These are phyloP conservation scores for Epinotia demarniana DNA, from an alignment of 2,888 invertebrate species.

Conservation along the genomic window DNA sequence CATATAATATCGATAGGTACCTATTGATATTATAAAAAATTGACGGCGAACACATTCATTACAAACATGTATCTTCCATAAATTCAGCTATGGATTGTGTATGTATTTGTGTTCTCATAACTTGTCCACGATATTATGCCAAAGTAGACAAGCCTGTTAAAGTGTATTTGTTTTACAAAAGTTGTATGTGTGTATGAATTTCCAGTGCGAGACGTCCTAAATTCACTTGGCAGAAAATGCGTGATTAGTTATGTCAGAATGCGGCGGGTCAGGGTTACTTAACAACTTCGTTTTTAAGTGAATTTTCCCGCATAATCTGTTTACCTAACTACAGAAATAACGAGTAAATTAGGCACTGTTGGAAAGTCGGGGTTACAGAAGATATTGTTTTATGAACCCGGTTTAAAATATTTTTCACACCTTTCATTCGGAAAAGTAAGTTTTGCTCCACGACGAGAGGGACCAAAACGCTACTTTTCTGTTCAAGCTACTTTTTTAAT, in stretches of 20 bases:
- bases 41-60: too few species aligned
- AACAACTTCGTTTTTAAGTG: slow-evolving; percentile 18
- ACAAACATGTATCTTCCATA: too few species aligned
- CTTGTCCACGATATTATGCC: slow-evolving; percentile 11
- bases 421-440: too few species aligned
- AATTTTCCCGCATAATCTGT: slow-evolving; percentile 31
- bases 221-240: background rate
- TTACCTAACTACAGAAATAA: slow-evolving; percentile 30
- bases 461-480: too few species aligned
- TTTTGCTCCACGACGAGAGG: too few species aligned
- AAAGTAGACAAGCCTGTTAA: slow-evolving; percentile 1
- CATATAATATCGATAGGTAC: too few species aligned
- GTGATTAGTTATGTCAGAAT: slow-evolving; percentile 29
- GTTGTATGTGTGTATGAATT: slow-evolving; percentile 3
- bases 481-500: too few species aligned
- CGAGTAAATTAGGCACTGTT: slow-evolving; percentile 18
- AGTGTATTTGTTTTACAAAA: background rate
- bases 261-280: slow-evolving; percentile 20
- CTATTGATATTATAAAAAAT: too few species aligned
- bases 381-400: background rate
- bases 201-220: slow-evolving; percentile 2
- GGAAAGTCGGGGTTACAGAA: slow-evolving; percentile 13
- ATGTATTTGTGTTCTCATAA: background rate
- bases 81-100: too few species aligned
- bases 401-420: background rate